phyloP scores from a whole-genome alignment of 2,888 invertebrate genomes.

The Pasiphila rectangulata region DNA sequence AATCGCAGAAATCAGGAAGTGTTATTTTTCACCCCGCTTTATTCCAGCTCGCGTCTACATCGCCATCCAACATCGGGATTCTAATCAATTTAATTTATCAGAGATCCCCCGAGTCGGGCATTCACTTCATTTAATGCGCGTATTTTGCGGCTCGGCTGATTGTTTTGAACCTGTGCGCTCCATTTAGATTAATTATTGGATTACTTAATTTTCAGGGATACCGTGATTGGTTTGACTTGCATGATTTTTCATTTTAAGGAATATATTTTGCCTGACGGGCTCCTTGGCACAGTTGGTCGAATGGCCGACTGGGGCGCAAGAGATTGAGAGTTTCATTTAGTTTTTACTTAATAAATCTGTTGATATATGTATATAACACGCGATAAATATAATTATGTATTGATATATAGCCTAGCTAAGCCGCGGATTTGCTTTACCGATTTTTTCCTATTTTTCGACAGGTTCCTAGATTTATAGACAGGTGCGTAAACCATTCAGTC shows the following conservation, averaged over 20 bases:
- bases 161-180: slow-evolving; percentile 81
- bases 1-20: slow-evolving; percentile 55
- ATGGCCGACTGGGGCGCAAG: too few species aligned
- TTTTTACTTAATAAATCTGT: too few species aligned
- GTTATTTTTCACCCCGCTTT: slow-evolving; percentile 74
- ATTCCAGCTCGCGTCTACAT: slow-evolving; percentile 73
- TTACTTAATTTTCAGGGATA: slow-evolving; percentile 77
- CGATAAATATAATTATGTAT: too few species aligned
- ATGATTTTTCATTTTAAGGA: slow-evolving; percentile 11
- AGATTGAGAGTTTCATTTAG: too few species aligned
- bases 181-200: slow-evolving; percentile 82
- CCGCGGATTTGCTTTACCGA: too few species aligned
- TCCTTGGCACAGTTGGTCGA: too few species aligned
- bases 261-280: too few species aligned
- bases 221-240: slow-evolving; percentile 42
- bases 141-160: slow-evolving; percentile 80
- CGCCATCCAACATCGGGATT: slow-evolving; percentile 73
- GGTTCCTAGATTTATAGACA: too few species aligned
- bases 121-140: slow-evolving; percentile 82
- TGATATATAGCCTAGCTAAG: too few species aligned
- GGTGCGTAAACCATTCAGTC: too few species aligned
- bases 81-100: slow-evolving; percentile 82
- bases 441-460: too few species aligned
- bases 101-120: slow-evolving; percentile 78
- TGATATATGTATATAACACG: too few species aligned